These are phyloP conservation scores for Mungos mungo DNA, from an alignment of 2,113 vertebrate species.

Conservation along the genomic window DNA sequence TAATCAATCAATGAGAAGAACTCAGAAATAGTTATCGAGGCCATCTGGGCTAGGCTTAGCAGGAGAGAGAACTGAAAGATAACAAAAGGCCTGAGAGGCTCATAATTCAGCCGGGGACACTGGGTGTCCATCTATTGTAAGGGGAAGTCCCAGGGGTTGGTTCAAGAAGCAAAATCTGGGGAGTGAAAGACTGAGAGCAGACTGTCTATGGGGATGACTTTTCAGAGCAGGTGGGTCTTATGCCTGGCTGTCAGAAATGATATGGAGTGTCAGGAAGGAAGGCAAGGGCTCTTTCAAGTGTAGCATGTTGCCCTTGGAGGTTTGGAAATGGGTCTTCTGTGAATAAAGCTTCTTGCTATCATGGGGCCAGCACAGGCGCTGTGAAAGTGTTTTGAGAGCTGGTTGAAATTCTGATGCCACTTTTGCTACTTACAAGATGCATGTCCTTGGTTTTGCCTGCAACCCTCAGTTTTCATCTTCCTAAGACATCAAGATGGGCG, in stretches of 20 bases:
- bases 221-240: not conserved
- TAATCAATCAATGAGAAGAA: conserved; percentile 42
- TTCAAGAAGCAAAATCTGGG: not conserved
- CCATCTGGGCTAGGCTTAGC: not conserved
- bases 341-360: not conserved
- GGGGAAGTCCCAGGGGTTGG: accelerated
- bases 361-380: not conserved
- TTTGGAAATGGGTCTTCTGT: not conserved
- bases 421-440: not conserved
- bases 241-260: not conserved
- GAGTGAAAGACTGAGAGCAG: not conserved
- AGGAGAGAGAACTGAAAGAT: conserved; percentile 18
- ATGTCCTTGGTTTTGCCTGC: not conserved
- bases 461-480: not conserved
- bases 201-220: not conserved
- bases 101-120: not conserved
- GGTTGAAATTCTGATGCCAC: not conserved
- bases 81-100: not conserved
- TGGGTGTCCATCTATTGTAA: not conserved
- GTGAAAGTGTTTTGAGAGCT: not conserved
- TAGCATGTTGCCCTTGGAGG: not conserved
- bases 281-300: not conserved
- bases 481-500: not conserved
- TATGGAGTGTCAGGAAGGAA: not conserved
- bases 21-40: conserved; percentile 42